Conservation (phyloP, 2,888 invertebrate genomes). For the Ophioninae sp. region DNA sequence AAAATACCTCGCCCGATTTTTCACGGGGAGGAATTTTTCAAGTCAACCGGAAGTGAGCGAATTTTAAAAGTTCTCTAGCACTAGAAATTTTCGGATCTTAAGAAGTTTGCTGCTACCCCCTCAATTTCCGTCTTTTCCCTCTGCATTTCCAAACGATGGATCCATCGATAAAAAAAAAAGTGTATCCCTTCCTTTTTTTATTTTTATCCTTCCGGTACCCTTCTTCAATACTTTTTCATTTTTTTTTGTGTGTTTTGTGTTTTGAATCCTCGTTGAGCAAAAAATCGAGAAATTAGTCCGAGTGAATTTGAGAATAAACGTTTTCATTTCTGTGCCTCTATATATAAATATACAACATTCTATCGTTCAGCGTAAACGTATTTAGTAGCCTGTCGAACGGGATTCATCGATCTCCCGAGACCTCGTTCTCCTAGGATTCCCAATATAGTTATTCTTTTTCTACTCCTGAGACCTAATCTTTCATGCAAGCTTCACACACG, state of each 20-base stretch:
- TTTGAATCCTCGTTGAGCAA: not conserved
- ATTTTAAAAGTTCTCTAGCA: constrained; percentile 49
- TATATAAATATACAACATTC: not conserved
- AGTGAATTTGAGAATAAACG: not conserved
- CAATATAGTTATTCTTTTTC: constrained; percentile 7
- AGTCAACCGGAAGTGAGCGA: constrained; percentile 33
- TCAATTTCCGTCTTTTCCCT: not conserved
- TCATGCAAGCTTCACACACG: constrained; percentile 30
- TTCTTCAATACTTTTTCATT: too few species aligned
- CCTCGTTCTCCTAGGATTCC: not conserved
- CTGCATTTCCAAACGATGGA: constrained; percentile 16
- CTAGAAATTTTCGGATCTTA: constrained; percentile 53
- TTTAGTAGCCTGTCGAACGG: not conserved
- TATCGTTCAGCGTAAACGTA: not conserved
- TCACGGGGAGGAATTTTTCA: not conserved
- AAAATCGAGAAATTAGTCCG: not conserved
- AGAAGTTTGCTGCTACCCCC: constrained; percentile 40
- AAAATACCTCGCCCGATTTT: not conserved
- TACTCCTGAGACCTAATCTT: constrained; percentile 24
- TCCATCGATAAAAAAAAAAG: not conserved
- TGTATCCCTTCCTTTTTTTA: not conserved
- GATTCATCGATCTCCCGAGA: not conserved
- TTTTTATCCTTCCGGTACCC: not conserved
- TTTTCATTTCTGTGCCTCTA: not conserved
- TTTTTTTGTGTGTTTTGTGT: not conserved